Conservation (phyloP, 2,888 invertebrate genomes). For the Cephus rjabovi region DNA sequence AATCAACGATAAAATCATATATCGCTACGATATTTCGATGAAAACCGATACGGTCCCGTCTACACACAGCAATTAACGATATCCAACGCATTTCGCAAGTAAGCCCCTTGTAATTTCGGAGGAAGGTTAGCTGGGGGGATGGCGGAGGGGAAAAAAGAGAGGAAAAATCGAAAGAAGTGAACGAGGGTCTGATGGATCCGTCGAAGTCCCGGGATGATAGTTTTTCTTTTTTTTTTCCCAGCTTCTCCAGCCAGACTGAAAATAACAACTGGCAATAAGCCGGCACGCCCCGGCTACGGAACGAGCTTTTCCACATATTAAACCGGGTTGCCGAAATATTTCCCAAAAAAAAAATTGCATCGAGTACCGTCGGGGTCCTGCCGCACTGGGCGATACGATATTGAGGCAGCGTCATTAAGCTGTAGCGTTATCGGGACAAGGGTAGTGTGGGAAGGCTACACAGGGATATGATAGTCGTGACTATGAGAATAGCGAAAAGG, state of each 20-base stretch:
- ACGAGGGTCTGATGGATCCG: conserved; percentile 2
- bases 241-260: conserved; percentile 36
- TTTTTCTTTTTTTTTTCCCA: conserved; percentile 24
- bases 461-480: conserved; percentile 16
- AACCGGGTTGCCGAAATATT: conserved; percentile 43
- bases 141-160: background rate
- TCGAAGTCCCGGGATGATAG: conserved; percentile 15
- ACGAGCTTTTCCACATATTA: conserved; percentile 60
- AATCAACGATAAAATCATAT: background rate
- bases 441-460: conserved; percentile 23
- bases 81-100: background rate
- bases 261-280: conserved; percentile 61
- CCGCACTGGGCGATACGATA: conserved; percentile 42
- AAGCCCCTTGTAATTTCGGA: background rate
- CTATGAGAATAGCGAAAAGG: conserved; percentile 25
- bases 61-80: background rate
- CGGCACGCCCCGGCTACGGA: conserved; percentile 36
- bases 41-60: background rate
- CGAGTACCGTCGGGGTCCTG: conserved; percentile 2
- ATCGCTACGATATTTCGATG: background rate
- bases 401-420: conserved; percentile 55
- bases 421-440: conserved; percentile 40
- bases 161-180: conserved; percentile 1
- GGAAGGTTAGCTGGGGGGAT: background rate
- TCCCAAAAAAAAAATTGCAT: conserved; percentile 13